A percentile compares a stretch with the other conserved stretches of the same genome.
Conservation (phyloP, 2,888 invertebrate genomes). For the Micoletzkya japonica region DNA sequence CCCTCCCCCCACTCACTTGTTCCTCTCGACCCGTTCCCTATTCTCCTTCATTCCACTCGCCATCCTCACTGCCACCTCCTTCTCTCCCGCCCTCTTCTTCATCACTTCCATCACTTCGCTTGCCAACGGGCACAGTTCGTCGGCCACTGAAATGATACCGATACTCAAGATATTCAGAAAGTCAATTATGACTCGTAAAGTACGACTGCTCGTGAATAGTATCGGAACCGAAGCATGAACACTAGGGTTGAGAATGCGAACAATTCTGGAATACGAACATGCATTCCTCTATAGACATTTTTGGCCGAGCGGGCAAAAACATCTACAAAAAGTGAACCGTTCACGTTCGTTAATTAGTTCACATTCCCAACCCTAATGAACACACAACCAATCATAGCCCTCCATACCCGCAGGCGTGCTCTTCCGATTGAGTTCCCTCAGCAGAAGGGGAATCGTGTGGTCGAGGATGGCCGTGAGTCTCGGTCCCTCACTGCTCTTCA, state of each 20-base stretch:
- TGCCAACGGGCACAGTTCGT: slow-evolving; percentile 11
- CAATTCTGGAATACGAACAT: background rate
- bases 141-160: slow-evolving; percentile 16
- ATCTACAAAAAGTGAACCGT: too few relatives aligned
- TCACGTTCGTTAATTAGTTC: too few relatives aligned
- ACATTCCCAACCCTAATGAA: background rate
- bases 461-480: slow-evolving; percentile 6
- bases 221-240: too few relatives aligned
- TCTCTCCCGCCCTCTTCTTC: slow-evolving; percentile 24
- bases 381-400: background rate
- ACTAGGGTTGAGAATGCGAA: too few relatives aligned
- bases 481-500: slow-evolving; percentile 7
- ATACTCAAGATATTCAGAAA: too few relatives aligned
- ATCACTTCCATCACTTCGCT: slow-evolving; percentile 20
- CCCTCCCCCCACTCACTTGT: background rate
- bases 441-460: slow-evolving; percentile 14
- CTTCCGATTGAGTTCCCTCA: slow-evolving; percentile 16
- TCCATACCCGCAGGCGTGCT: background rate
- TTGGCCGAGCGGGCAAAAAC: too few relatives aligned
- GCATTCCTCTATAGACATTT: too few relatives aligned
- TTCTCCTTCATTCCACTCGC: slow-evolving; percentile 6
- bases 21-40: background rate
- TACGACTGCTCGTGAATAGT: too few relatives aligned
- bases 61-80: slow-evolving; percentile 8
- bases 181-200: too few relatives aligned